Base-by-base conservation (phyloP, 2,113 vertebrate genomes). In the Sinosuthora webbiana region DNA sequence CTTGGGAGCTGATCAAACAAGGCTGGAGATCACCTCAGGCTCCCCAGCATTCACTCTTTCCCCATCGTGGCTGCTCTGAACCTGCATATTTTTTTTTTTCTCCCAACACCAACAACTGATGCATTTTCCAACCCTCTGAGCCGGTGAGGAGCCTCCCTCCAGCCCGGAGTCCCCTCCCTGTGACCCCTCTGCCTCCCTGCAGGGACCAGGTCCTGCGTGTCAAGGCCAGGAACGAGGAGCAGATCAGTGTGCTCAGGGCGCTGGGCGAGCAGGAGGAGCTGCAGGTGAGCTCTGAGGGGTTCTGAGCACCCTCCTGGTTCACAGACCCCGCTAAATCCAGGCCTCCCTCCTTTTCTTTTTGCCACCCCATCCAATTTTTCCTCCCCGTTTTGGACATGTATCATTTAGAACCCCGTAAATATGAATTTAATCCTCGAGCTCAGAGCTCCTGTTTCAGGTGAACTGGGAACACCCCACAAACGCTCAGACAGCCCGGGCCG, bases 171-270 rank as follows among this genome's bases (percentile, higher is more conserved):
- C 15, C 41, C n/a, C 22, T 44, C 49, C 8, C 55, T 7, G 14
- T 7, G 35, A 33, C 9, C 30, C 25, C 47, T 92, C 18, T 97
- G 44, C 89, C 70, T 95, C 84, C 92, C 74, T 30, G 55, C 97
- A 99, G 99, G 81, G 98, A 99, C 91, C 98, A 99, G 96, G 99
- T 99, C 60, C 98, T 99, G 81, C 98, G 98, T n/a, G 71, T 99
- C 62, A 52, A 14, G 9, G 97, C 98, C 37, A 97, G 97, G 44
- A 69, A 96, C 24, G 98, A 98, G 52, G 92, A 57, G 84, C 98
- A 99, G 71, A 85, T 99, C 49, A 11, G 59, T 42, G 93, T 98
- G 68, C 96, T 99, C 52, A 97, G 94, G 89, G 85, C 89, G 6
- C 96, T 99, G 95, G 98, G 97, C 0, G 75, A 97, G 64, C 91